Evolutionary conservation across 2,797 vertebrate species (phyloP).

Genomic region (Psittacula echo): DNA sequence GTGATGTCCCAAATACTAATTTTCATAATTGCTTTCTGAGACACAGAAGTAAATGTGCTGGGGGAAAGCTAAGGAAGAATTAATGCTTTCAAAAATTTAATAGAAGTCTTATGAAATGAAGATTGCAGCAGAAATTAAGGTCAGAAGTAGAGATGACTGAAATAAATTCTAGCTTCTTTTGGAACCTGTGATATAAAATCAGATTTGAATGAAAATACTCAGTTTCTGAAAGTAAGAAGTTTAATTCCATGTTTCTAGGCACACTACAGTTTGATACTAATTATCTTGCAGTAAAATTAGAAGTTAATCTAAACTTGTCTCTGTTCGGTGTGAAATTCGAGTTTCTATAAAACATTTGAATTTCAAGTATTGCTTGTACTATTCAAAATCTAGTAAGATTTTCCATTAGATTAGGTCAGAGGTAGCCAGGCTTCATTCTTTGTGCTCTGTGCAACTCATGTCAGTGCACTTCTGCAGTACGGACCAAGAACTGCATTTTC

Average conservation of each 20-base stretch:
- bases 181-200: background rate
- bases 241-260: background rate
- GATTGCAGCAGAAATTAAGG: background rate
- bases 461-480: background rate
- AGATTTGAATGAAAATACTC: background rate
- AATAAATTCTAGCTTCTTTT: background rate
- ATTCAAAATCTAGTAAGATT: background rate
- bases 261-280: background rate
- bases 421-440: background rate
- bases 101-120: background rate
- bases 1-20: background rate
- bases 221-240: background rate
- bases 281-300: background rate
- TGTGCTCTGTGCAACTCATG: background rate
- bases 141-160: background rate
- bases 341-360: background rate
- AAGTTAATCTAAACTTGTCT: background rate
- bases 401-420: background rate
- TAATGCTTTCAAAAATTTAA: background rate
- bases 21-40: slow-evolving; percentile 9
- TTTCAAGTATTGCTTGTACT: background rate
- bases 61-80: background rate
- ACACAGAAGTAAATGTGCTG: background rate
- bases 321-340: background rate
- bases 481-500: background rate